Percentiles rank a stretch among this genome's conserved stretches.
Evolutionary conservation across 2,888 invertebrate genomes (phyloP).

Genomic region (Harpagoxenus sublaevis): DNA sequence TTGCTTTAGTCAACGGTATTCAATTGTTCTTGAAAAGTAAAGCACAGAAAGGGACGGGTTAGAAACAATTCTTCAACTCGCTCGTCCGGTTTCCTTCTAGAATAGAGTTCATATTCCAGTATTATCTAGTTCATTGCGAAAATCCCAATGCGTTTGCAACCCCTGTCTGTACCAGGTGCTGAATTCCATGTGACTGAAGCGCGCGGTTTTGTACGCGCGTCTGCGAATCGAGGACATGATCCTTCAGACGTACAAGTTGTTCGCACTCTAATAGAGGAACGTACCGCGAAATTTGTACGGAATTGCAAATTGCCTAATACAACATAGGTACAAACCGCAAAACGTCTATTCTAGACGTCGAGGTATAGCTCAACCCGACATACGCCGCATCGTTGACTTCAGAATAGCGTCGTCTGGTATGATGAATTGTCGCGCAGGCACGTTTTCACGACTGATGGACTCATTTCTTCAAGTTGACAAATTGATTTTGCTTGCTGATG

Average conservation of each 20-base stretch:
- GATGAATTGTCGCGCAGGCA: background rate
- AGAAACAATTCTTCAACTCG: no score
- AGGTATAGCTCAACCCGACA: background rate
- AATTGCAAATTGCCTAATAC: background rate
- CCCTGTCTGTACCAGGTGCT: constrained; percentile 72
- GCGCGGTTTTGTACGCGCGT: constrained; percentile 50
- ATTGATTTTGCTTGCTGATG: constrained; percentile 10
- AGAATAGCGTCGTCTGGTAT: background rate
- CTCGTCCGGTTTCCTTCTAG: no score
- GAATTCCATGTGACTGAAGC: constrained; percentile 70
- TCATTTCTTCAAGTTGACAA: background rate
- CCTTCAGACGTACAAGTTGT: no score
- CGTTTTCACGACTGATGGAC: background rate
- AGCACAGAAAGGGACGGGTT: no score
- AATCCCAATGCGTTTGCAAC: no score
- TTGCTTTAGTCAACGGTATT: no score
- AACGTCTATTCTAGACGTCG: background rate
- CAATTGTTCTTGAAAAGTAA: no score
- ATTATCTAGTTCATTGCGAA: no score
- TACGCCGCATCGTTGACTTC: background rate
- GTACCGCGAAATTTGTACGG: background rate
- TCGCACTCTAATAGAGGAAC: background rate
- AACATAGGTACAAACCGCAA: background rate
- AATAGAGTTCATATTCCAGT: no score
- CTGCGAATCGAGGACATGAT: constrained; percentile 38